These are phyloP conservation scores for Dissostichus mawsoni DNA, from an alignment of 2,113 vertebrate genomes.

Conservation along the genomic window DNA sequence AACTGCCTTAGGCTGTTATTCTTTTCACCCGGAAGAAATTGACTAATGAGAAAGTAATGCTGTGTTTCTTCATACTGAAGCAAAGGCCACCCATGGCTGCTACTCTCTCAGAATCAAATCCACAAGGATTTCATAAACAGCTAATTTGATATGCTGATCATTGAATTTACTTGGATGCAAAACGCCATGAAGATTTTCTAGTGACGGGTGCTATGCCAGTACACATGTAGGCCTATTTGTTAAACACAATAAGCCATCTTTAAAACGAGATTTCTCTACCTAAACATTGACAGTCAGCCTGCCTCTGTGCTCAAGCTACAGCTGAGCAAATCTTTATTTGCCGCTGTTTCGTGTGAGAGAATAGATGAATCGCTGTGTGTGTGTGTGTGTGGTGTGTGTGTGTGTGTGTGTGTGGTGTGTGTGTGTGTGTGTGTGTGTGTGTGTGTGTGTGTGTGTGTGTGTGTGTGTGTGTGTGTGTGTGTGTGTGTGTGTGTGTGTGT, in stretches of 20 bases:
- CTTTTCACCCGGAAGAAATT: constrained; percentile 35
- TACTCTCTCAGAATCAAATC: constrained; percentile 44
- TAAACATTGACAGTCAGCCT: constrained; percentile 14
- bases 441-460: not conserved
- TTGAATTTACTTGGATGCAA: constrained; percentile 41
- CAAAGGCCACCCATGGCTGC: constrained; percentile 42
- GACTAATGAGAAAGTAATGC: constrained; percentile 54
- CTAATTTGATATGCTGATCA: constrained; percentile 60
- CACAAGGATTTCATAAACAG: constrained; percentile 44
- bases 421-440: constrained; percentile 6
- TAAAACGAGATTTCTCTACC: constrained; percentile 21
- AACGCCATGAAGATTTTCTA: constrained; percentile 35
- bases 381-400: too few relatives aligned
- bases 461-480: constrained; percentile 10
- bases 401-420: not conserved
- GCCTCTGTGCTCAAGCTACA: constrained; percentile 35
- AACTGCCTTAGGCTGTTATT: constrained; percentile 14
- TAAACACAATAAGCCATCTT: constrained; percentile 47
- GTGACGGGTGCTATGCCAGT: constrained; percentile 33
- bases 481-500: not conserved
- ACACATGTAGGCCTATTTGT: constrained; percentile 38
- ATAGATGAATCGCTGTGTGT: constrained; percentile 16
- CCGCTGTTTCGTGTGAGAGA: constrained; percentile 35
- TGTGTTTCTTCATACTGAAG: constrained; percentile 43
- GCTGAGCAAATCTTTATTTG: constrained; percentile 59